phyloP scores from a whole-genome alignment of 2,797 vertebrate genomes.

The Caiman crocodilus region DNA sequence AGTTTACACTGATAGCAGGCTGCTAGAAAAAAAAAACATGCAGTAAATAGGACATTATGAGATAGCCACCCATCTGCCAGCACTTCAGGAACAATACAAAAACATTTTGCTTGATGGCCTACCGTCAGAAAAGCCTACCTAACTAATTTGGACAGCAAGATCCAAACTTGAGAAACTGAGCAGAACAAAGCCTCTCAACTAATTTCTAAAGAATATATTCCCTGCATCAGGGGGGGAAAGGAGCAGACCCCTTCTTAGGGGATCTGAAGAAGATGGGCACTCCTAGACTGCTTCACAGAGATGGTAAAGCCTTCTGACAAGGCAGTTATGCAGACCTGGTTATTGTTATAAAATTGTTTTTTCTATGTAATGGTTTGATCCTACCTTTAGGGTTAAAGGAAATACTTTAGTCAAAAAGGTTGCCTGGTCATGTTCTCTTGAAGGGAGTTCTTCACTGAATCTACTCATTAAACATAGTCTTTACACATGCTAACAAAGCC shows the following conservation, averaged over 20 bases:
- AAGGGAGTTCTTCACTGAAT: background rate
- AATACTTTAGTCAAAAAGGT: background rate
- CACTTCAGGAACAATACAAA: background rate
- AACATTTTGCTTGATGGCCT: background rate
- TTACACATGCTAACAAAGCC: background rate
- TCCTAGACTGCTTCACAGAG: constrained; percentile 31
- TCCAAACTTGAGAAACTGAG: background rate
- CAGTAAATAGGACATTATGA: background rate
- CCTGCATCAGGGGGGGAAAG: background rate
- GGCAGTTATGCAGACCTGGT: background rate
- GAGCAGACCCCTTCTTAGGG: constrained; percentile 5
- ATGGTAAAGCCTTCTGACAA: constrained; percentile 38
- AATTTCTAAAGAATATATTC: background rate
- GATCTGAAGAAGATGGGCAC: background rate
- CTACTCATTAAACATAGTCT: background rate
- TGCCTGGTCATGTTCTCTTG: background rate
- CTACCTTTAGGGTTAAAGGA: background rate
- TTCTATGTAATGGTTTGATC: constrained; percentile 23
- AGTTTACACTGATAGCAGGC: background rate
- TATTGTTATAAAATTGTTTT: too few relatives aligned
- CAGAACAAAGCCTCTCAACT: background rate
- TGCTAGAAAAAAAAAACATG: background rate
- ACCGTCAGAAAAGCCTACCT: background rate
- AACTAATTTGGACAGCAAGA: background rate
- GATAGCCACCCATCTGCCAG: background rate